phyloP scores from a whole-genome alignment of 1,140 invertebrate genomes.

The Zaprionus africanus region DNA sequence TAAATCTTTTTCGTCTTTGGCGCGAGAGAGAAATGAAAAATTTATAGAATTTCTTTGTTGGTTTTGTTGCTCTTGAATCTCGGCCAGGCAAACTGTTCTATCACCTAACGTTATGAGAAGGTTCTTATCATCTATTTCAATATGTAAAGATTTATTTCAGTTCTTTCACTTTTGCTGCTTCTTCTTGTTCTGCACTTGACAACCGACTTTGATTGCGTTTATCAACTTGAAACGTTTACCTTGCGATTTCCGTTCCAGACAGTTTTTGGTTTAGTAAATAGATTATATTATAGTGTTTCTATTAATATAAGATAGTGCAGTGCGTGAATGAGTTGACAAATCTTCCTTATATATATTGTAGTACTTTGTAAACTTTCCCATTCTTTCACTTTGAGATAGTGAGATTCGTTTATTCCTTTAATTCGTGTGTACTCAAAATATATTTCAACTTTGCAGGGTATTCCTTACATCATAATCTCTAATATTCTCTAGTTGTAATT shows the following conservation, averaged over 20 bases:
- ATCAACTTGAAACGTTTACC: constrained; percentile 5
- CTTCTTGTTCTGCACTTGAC: constrained; percentile 3
- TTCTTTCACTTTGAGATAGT: neutral
- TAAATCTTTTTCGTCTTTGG: constrained; percentile 58
- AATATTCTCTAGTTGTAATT: constrained; percentile 17
- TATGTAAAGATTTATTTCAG: constrained; percentile 14
- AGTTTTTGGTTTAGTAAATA: neutral
- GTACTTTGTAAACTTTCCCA: neutral
- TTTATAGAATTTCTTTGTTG: constrained; percentile 2
- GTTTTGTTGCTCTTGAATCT: neutral
- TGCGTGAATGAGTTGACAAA: neutral
- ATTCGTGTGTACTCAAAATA: neutral
- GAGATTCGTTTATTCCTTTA: neutral
- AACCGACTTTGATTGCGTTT: constrained; percentile 9
- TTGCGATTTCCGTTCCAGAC: constrained; percentile 16
- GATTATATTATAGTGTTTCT: neutral
- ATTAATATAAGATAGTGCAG: neutral
- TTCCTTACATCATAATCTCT: neutral
- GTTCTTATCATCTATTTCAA: constrained; percentile 1
- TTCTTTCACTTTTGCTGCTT: neutral
- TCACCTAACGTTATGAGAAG: neutral
- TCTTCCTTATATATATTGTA: neutral
- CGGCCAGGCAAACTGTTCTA: neutral
- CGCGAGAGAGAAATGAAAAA: constrained; percentile 13
- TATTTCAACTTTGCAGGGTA: constrained; percentile 5